Base-by-base conservation (phyloP, 2,113 vertebrate genomes). In the Tor tambroides region DNA sequence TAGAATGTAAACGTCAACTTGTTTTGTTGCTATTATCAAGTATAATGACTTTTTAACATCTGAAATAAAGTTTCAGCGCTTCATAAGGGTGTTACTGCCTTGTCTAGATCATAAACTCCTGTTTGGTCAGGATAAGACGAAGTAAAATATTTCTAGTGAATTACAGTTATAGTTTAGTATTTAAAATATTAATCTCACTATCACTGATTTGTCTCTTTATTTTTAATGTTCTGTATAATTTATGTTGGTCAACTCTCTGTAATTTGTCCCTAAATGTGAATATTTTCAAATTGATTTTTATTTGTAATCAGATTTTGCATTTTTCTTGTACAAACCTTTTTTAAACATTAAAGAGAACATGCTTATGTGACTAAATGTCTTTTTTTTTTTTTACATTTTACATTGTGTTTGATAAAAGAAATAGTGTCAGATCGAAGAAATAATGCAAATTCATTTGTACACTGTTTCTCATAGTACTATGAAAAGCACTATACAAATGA, bases 271-370 rank as follows among this genome's bases (percentile, higher is more conserved):
- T 8, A 80, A 63, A 38, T 80, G 56, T 80, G 14, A 80, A 43
- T 80, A 63, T 43, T 63, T 26, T 7, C 26, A 80, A 9, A 61
- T 61, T 41, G 32, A n/a, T n/a, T n/a, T 61, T 35, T 12, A 61
- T 17, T 26, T 63, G 17, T 54, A 54, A 54, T 1, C 51, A 19
- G 51, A 5, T 54, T 54, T 54, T 54, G 15, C 51, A 54, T 54
- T 54, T 54, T 54, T 11, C 54, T 61, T 63, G 32, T 80, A 61
- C 51, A 80, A 71, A 71, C 46, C 7, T 46, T 46, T 46, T 46
- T 46, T 12, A 80, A 59, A 63, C 26, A 80, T 63, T 63, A 80
- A 63, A 80, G 51, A 61, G 14, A 80, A 80, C 51, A 15, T 61
- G 21, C 71, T 72, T 72, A 30, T 6, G 77, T 35, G 51, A 23